phyloP scores from a whole-genome alignment of 2,797 vertebrate genomes.

The Siniperca scherzeri region DNA sequence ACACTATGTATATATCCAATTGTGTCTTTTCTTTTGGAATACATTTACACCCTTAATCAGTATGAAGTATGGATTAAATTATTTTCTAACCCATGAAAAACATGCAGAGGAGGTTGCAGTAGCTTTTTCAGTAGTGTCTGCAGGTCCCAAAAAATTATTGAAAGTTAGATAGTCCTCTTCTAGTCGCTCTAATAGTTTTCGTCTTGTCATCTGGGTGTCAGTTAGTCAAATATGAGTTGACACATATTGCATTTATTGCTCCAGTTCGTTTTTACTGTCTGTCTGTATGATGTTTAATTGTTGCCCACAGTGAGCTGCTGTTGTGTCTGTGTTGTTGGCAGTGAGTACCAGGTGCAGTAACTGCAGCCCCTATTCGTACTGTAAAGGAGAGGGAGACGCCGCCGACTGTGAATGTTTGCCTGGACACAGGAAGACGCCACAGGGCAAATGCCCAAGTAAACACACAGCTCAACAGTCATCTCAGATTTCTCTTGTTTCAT shows the following conservation, averaged over 20 bases:
- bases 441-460: constrained; percentile 79
- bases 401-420: constrained; percentile 89
- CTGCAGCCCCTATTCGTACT: constrained; percentile 87
- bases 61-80: background rate
- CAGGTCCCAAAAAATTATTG: background rate
- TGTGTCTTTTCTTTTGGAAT: too few species aligned
- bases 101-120: background rate
- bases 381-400: constrained; percentile 68
- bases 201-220: background rate
- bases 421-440: constrained; percentile 79
- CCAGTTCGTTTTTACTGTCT: background rate
- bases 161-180: too few species aligned
- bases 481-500: background rate
- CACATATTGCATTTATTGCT: background rate
- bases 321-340: constrained; percentile 67
- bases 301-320: background rate
- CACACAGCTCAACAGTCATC: background rate
- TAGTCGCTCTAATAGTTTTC: too few species aligned
- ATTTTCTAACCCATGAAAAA: too few species aligned
- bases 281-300: background rate
- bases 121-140: background rate
- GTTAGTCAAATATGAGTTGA: background rate
- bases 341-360: constrained; percentile 85
- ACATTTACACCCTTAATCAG: background rate
- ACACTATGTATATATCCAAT: background rate